Evolutionary conservation across 1,140 invertebrate genomes (phyloP), one percentile per base, ranked within the genome.

Genomic region (Drosophila tristis): DNA sequence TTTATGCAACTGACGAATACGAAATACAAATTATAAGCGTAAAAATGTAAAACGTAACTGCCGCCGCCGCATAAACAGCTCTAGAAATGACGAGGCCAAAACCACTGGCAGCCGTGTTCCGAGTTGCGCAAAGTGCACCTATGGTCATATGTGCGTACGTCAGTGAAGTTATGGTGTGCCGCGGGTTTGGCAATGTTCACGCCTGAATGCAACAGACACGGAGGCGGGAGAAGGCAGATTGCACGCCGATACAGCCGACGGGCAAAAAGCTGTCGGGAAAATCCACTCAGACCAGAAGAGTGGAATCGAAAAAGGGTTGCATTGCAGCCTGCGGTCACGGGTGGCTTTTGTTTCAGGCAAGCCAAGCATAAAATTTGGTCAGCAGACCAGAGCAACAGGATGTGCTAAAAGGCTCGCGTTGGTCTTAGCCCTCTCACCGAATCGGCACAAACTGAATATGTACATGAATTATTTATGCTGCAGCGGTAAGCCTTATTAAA

Each of bases 11-110:
- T 78, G 43, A 50, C 23, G 39, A 58, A 26, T 25, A 7, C 31
- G 15, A 49, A 47, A 56, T 48, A 54, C 62, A 81, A 82, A 68
- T 76, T 79, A 81, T 76, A 89, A 82, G 71, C 82, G 57, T 76
- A 67, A 78, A 82, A 42, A 58, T 45, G 57, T 48, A 56, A 45
- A 80, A 53, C 60, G 49, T 66, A 68, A 61, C 64, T 51, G 11
- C 35, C 35, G 4, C 35, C 35, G 42, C 47, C 61, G 35, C 51
- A 73, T 63, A 66, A 56, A 53, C 45, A 50, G 15, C 45, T 13
- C 16, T 20, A 9, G 29, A 16, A 23, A 9, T 43, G 8, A 25
- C 26, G 13, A 31, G 11, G 11, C 15, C 49, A 56, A 26, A 66
- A 49, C 42, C 49, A 26, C 44, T 31, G 48, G 53, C 62, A 57